Evolutionary conservation across 2,888 invertebrate species (phyloP).

Genomic region (Elysia crispata): DNA sequence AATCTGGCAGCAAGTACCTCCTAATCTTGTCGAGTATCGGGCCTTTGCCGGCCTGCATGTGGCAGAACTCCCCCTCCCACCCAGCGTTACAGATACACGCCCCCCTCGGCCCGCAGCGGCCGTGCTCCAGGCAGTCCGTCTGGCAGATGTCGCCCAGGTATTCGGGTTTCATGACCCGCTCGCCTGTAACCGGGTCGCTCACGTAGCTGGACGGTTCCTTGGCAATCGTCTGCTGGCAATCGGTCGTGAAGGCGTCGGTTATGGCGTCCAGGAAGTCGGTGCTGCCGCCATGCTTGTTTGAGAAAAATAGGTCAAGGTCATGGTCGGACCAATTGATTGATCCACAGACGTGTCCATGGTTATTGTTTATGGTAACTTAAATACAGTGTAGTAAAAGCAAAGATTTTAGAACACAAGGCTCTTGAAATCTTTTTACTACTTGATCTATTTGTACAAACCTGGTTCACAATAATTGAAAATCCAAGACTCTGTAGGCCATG

Average conservation of each 20-base stretch:
- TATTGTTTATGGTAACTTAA: neutral
- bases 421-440: too few species aligned
- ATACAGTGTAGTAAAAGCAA: neutral
- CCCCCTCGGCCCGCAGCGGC: constrained; percentile 30
- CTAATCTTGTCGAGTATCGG: constrained; percentile 37
- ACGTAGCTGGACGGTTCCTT: constrained; percentile 35
- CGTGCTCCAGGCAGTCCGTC: constrained; percentile 35
- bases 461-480: too few species aligned
- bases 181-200: constrained; percentile 2
- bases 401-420: too few species aligned
- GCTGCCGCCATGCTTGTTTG: constrained; percentile 23
- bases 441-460: too few species aligned
- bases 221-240: constrained; percentile 28
- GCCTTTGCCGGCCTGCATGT: constrained; percentile 33
- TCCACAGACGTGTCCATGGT: neutral
- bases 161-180: constrained; percentile 38
- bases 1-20: constrained; percentile 2
- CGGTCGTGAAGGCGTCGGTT: constrained; percentile 20
- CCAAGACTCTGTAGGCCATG: too few species aligned
- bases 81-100: constrained; percentile 38
- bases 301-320: neutral
- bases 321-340: neutral
- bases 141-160: constrained; percentile 29
- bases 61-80: constrained; percentile 46
- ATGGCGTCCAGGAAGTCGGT: constrained; percentile 18